Evolutionary conservation across 2,888 invertebrate genomes (phyloP), one percentile per base, ranked within the genome.

Genomic region (Neoaliturus tenellus): DNA sequence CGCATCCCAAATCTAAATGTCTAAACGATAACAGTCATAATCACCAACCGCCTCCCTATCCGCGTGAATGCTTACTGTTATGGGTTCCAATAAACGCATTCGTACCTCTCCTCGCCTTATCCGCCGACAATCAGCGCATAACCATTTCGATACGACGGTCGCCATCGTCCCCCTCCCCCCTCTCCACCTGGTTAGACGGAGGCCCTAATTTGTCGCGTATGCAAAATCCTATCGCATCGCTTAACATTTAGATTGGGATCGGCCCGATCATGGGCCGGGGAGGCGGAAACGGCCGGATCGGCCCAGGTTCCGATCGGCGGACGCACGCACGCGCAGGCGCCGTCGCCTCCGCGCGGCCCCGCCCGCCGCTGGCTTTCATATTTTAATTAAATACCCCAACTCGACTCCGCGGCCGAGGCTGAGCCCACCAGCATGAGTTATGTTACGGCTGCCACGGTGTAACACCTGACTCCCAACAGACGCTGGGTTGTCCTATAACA

Each of bases 301-400:
- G 28, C 25, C 14, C 25, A 51, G 39, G 5, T 51, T 12, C 10
- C 10, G n/a, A 51, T 51, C 4, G 51, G 51, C 20, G 10, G 51
- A 51, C 48, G 14, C 55, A 55, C 55, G 23, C 55, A 55, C 31
- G 17, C 62, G 31, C 62, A 62, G 17, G 31, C 62, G 31, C 28
- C 4, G 3, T 1, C 62, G 5, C 62, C 12, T 31, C 3, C 62
- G 12, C 28, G 12, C 31, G 8, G 6, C 23, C 6, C 58, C 17
- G 8, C 58, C 4, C 58, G 25, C 58, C 20, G 23, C 3, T 31
- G 25, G 62, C 62, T 62, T 62, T 62, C 62, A 62, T 62, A 62
- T 62, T 62, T 62, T 62, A 62, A 62, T 62, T 62, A 31, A 62
- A 62, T 62, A 17, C 62, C 51, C 23, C 14, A 51, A 51, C 51